Evolutionary conservation across 2,797 vertebrate genomes (phyloP).

Genomic region (Discoglossus pictus): DNA sequence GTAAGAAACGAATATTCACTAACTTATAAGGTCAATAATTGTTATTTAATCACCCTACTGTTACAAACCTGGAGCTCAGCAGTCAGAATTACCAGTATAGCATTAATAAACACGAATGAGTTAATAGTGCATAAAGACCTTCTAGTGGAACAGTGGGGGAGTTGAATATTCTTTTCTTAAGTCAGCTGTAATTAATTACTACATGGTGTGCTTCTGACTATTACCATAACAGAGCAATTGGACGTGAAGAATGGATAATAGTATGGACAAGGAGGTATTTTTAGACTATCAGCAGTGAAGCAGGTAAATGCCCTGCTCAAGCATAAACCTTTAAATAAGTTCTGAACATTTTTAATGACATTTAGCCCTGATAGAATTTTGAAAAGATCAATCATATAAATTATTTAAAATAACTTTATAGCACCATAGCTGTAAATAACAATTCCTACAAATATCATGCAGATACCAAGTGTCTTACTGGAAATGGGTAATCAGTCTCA

Average conservation of each 20-base stretch:
- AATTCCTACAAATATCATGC: conserved; percentile 54
- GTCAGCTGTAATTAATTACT: conserved; percentile 99
- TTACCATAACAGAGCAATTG: conserved; percentile 99
- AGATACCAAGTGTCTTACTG: conserved; percentile 53
- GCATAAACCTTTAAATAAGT: conserved; percentile 72
- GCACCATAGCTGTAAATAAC: conserved; percentile 62
- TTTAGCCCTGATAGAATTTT: conserved; percentile 67
- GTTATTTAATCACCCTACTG: conserved; percentile 80
- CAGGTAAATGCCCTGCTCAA: conserved; percentile 75
- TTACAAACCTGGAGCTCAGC: conserved; percentile 78
- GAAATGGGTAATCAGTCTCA: conserved; percentile 62
- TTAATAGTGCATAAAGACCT: conserved; percentile 99
- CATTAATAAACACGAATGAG: conserved; percentile 99
- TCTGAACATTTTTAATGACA: conserved; percentile 70
- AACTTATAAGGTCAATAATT: conserved; percentile 83
- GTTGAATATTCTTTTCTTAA: conserved; percentile 96
- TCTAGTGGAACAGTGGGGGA: conserved; percentile 92
- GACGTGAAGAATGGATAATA: conserved; percentile 99
- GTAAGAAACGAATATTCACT: conserved; percentile 70
- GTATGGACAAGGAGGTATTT: conserved; percentile 93
- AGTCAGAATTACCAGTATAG: conserved; percentile 91
- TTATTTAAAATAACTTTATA: conserved; percentile 75
- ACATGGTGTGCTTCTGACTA: conserved; percentile 96
- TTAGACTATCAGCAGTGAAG: conserved; percentile 81
- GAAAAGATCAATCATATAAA: conserved; percentile 75